Conservation (phyloP, 2,888 invertebrate genomes). For the Norana najaformis region DNA sequence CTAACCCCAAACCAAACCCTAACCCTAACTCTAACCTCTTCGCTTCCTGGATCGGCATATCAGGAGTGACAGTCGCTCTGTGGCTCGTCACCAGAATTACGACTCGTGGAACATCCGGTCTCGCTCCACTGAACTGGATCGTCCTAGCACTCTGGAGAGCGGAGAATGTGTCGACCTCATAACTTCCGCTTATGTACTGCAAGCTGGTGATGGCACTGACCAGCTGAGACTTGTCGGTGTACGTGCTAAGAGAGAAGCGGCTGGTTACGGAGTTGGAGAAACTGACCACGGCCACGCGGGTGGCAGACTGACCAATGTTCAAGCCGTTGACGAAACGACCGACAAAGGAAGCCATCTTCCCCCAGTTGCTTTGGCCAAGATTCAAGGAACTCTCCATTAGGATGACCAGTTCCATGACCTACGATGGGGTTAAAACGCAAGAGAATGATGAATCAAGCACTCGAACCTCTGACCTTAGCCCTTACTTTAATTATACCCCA, state of each 20-base stretch:
- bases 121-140: not conserved
- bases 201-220: not conserved
- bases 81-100: not conserved
- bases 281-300: conserved; percentile 28
- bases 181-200: not conserved
- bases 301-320: conserved; percentile 17
- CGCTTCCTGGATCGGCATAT: not conserved
- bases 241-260: not conserved
- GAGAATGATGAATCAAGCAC: too few relatives aligned
- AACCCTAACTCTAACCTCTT: not conserved
- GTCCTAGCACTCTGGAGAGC: not conserved
- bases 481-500: too few relatives aligned
- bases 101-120: conserved; percentile 6
- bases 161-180: not conserved
- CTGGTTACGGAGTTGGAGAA: conserved; percentile 5
- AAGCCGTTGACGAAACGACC: conserved; percentile 20
- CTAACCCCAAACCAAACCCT: not conserved
- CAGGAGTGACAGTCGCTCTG: not conserved
- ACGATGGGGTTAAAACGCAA: not conserved
- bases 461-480: too few relatives aligned
- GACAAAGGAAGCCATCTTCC: conserved; percentile 21
- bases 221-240: conserved; percentile 25
- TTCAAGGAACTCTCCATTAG: conserved; percentile 20
- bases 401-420: conserved; percentile 28
- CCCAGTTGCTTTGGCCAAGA: not conserved